Evolutionary conservation across 2,888 invertebrate species (phyloP).

Genomic region (Tetrapedia diversipes): DNA sequence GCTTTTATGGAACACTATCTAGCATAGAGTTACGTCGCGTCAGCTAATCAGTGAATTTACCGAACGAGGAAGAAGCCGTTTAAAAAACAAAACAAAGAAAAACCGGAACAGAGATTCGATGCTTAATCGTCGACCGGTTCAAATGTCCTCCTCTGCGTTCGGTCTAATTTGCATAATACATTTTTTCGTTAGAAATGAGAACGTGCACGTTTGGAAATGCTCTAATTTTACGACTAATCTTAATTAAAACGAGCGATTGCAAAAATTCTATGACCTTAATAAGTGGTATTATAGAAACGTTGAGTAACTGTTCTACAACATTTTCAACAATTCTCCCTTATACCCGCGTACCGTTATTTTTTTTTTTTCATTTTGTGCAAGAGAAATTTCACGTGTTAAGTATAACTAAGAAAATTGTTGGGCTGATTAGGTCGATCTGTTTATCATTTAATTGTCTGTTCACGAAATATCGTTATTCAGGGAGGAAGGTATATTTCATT

Average conservation of each 20-base stretch:
- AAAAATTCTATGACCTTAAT: too few relatives aligned
- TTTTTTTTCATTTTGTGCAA: too few relatives aligned
- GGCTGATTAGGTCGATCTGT: too few relatives aligned
- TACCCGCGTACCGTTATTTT: too few relatives aligned
- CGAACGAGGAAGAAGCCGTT: conserved; percentile 44
- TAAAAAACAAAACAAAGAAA: conserved; percentile 28
- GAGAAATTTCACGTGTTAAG: too few relatives aligned
- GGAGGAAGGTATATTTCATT: neutral
- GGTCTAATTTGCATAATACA: conserved; percentile 15
- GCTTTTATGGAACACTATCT: conserved; percentile 49
- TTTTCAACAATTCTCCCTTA: too few relatives aligned
- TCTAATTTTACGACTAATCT: conserved; percentile 27
- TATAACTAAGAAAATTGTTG: too few relatives aligned
- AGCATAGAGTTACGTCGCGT: conserved; percentile 47
- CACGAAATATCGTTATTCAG: too few relatives aligned
- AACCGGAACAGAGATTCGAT: conserved; percentile 11
- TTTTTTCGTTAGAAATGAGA: conserved; percentile 34
- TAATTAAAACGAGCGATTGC: too few relatives aligned
- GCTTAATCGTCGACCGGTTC: conserved; percentile 39
- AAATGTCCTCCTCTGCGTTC: conserved; percentile 9
- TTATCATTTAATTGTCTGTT: too few relatives aligned
- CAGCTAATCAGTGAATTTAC: conserved; percentile 31
- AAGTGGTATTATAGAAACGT: too few relatives aligned
- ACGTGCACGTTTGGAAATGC: conserved; percentile 35
- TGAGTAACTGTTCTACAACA: too few relatives aligned